These are phyloP conservation scores for Lonchura striata DNA, from an alignment of 2,113 vertebrate species.

Conservation along the genomic window DNA sequence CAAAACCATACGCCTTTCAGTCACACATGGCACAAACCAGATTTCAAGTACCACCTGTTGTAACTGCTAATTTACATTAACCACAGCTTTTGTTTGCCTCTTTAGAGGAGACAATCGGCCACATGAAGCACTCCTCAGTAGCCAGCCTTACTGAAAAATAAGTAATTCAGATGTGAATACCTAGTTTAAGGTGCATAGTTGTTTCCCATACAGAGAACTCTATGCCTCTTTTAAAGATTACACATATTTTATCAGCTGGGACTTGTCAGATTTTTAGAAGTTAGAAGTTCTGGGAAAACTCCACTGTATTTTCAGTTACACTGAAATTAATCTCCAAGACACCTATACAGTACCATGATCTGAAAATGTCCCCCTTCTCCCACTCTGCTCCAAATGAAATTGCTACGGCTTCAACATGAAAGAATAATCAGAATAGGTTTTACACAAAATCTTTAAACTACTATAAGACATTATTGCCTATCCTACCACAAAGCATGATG, in stretches of 20 bases:
- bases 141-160: background rate
- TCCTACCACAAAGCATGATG: background rate
- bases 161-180: background rate
- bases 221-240: background rate
- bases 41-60: background rate
- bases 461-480: background rate
- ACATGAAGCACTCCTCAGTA: background rate
- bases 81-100: background rate
- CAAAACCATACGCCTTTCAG: background rate
- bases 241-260: background rate
- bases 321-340: background rate
- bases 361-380: background rate
- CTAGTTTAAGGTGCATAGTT: background rate
- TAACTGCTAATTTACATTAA: background rate
- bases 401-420: background rate
- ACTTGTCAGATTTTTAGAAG: background rate
- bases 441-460: background rate
- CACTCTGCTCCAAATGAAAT: background rate
- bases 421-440: background rate
- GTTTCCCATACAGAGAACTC: background rate
- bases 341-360: background rate
- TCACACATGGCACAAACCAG: background rate
- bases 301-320: rapidly evolving
- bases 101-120: background rate
- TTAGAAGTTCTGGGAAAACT: background rate